Conservation (phyloP, 2,113 vertebrate genomes). For the Nipponia nippon region DNA sequence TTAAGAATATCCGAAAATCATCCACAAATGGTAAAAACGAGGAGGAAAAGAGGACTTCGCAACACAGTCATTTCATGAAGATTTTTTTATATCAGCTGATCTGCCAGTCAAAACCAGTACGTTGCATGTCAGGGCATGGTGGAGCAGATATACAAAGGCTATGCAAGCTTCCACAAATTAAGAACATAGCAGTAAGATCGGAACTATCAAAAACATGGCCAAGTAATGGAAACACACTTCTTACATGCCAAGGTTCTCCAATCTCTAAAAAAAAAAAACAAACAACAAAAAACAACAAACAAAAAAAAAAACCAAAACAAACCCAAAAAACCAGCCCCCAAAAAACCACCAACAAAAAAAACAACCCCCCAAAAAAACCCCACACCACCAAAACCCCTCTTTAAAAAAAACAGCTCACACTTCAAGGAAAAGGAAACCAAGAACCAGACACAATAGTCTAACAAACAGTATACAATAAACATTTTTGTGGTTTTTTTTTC, state of each 20-base stretch:
- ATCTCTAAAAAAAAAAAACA: neutral
- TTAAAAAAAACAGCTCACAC: neutral
- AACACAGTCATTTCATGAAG: neutral
- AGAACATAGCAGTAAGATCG: accelerated
- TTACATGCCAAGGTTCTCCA: neutral
- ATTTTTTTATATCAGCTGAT: neutral
- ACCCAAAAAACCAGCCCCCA: no score
- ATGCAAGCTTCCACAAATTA: neutral
- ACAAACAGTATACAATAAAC: neutral
- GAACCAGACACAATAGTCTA: neutral
- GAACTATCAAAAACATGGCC: neutral
- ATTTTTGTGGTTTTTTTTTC: accelerated
- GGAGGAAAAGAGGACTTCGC: neutral
- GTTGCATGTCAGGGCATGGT: neutral
- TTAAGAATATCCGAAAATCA: neutral
- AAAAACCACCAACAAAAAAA: no score
- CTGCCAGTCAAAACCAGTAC: neutral
- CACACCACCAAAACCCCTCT: neutral
- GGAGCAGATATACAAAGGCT: neutral
- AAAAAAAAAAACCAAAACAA: no score
- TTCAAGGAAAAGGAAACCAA: neutral
- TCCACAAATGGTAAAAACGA: neutral
- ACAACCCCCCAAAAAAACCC: no score
- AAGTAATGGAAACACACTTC: neutral
- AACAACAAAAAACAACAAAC: no score